Evolutionary conservation across 2,888 invertebrate genomes (phyloP), one percentile per base, ranked within the genome.

Genomic region (Biston stratarius): DNA sequence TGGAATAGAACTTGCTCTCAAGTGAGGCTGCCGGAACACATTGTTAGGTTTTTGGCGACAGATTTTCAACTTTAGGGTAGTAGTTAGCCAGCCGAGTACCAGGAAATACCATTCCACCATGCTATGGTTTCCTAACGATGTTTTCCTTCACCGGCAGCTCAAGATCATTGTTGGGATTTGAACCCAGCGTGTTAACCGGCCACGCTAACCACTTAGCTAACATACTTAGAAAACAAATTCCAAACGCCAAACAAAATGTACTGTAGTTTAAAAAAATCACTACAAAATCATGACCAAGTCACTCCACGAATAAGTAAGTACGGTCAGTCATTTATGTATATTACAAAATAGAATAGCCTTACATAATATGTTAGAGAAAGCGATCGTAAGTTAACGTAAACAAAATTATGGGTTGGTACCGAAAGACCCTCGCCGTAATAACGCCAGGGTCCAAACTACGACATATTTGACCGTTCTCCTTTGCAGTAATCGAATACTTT

Each of bases 341-440:
- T 63, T 60, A 55, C 63, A 12, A 63, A 60, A 68, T 64, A 68
- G 63, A 68, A 68, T 61, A 45, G 51, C 56, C 55, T 61, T 63
- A 45, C 56, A 59, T 61, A 68, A 68, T 68, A 67, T 67, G 67
- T 60, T 60, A 33, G 56, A 63, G 63, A 47, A 70, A 63, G 52
- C 49, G 65, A 60, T 55, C 69, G 67, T 74, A 69, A 64, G 56
- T 72, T 55, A 59, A 15, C 56, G 67, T 66, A 62, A 65, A 72
- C 65, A 58, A 69, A 71, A 69, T 75, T 76, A 74, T 74, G 67
- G 72, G 48, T n/a, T 12, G 24, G 42, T 12, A 61, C 14, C 57
- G 69, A 74, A 61, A 58, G 71, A 72, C 79, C 82, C 82, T 76
- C 78, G 77, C 77, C 78, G 68, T 73, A 77, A 79, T 82, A 80